phyloP scores from a whole-genome alignment of 2,797 vertebrate genomes.

The Chrysocyon brachyurus region DNA sequence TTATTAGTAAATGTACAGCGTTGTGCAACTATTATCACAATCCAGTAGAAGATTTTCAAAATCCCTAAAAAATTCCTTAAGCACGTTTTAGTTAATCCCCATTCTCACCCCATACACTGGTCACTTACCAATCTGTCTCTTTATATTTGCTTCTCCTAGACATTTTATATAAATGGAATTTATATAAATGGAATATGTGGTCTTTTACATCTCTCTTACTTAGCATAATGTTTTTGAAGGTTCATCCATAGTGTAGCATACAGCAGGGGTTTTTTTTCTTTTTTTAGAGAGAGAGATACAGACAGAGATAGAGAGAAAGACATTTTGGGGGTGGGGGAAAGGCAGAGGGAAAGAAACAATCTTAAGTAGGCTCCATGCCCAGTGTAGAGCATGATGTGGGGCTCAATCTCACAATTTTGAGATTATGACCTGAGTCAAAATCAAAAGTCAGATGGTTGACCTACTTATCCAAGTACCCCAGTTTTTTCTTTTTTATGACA shows the following conservation, averaged over 20 bases:
- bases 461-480: not conserved
- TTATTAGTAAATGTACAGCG: not conserved
- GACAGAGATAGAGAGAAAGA: not conserved
- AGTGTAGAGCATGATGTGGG: not conserved
- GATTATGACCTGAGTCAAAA: not conserved
- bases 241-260: not conserved
- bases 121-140: not conserved
- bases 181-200: not conserved
- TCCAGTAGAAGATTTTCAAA: not conserved
- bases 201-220: not conserved
- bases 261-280: not conserved
- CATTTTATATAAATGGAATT: not conserved
- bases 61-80: not conserved
- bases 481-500: not conserved
- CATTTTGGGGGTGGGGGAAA: not conserved
- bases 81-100: not conserved
- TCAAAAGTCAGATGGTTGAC: not conserved
- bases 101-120: not conserved
- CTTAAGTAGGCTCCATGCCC: not conserved
- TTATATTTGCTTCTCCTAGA: not conserved
- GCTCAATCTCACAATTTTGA: not conserved
- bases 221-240: not conserved
- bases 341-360: not conserved
- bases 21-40: not conserved
- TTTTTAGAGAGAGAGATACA: not conserved